These are phyloP conservation scores for Holacanthus passer DNA, from an alignment of 2,113 vertebrate species.

Conservation along the genomic window DNA sequence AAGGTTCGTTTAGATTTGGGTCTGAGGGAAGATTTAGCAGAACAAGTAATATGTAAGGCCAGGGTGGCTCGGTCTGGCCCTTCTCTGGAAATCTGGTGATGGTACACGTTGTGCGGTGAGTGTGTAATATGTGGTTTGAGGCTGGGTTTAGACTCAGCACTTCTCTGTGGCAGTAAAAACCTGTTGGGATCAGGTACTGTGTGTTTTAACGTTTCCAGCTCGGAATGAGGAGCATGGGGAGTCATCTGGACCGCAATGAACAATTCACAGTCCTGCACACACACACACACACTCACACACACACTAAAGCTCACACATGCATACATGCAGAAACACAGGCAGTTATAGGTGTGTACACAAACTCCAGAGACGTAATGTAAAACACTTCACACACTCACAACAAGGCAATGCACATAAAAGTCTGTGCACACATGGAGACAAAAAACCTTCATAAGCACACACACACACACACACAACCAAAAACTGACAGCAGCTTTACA, in stretches of 20 bases:
- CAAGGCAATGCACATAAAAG: conserved; percentile 54
- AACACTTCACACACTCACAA: conserved; percentile 65
- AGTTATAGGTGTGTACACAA: conserved; percentile 59
- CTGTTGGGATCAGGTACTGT: conserved; percentile 72
- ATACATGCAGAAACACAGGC: conserved; percentile 49
- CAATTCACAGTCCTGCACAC: conserved; percentile 52
- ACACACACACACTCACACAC: conserved; percentile 34
- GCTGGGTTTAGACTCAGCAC: conserved; percentile 68
- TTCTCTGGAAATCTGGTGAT: conserved; percentile 58
- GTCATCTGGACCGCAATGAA: conserved; percentile 71
- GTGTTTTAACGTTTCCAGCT: conserved; percentile 69
- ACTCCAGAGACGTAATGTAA: conserved; percentile 58
- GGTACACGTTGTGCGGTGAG: conserved; percentile 25
- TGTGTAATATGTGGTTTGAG: conserved; percentile 72
- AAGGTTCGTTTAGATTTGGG: conserved; percentile 33
- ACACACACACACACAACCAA: conserved; percentile 24
- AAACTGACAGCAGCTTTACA: conserved; percentile 69
- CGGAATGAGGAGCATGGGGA: conserved; percentile 72
- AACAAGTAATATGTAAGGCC: conserved; percentile 6
- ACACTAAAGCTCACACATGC: conserved; percentile 25
- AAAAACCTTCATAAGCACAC: neutral
- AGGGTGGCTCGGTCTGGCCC: conserved; percentile 30
- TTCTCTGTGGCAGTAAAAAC: conserved; percentile 71
- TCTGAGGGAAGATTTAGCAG: conserved; percentile 40
- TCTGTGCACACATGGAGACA: conserved; percentile 34